Base-by-base conservation (phyloP, 2,888 invertebrate species). In the Sipha maydis region DNA sequence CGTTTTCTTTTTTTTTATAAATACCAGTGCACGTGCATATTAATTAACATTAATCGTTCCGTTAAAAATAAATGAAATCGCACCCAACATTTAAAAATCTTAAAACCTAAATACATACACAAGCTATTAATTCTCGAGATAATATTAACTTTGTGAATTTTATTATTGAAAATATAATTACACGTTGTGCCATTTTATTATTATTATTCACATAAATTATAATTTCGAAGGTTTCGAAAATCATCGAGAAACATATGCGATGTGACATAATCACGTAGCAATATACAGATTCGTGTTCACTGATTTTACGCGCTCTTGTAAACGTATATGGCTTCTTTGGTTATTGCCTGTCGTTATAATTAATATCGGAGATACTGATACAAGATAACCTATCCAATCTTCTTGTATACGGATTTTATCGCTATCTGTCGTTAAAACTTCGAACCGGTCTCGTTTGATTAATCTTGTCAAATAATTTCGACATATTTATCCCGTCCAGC, bases 401-500 rank as follows among this genome's bases (percentile, higher is more conserved):
- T 11, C 76, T 3, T 14, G 34, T n/a, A 34, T 31, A n/a, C 69
- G 71, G 54, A 83, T 83, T 73, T 73, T 56, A 83, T 83, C 73
- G 34, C 61, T 61, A 61, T 84, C 61, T 67, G 84, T 84, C 61
- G 75, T 84, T 67, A 76, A 61, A 61, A 84, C 38, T 61, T 17
- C 21, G 76, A 85, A 78, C 85, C 78, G 86, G 78, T 86, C 78
- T 48, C 21, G 11, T 79, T 86, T 73, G 79, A 86, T 86, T 79
- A 73, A 61, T 86, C 75, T 84, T 4, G 84, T 61, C 41, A 54
- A 73, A 73, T 73, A n/a, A 71, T 48, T 14, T 25, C 17, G 61
- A 48, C n/a, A 56, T 31, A 28, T 31, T 28, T 71, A 71, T 71
- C 28, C 69, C 71, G 31, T 31, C 17, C 4, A 71, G 0, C 11